Evolutionary conservation across 2,888 invertebrate genomes (phyloP), one percentile per base, ranked within the genome.

Genomic region (Drymonia ruficornis): DNA sequence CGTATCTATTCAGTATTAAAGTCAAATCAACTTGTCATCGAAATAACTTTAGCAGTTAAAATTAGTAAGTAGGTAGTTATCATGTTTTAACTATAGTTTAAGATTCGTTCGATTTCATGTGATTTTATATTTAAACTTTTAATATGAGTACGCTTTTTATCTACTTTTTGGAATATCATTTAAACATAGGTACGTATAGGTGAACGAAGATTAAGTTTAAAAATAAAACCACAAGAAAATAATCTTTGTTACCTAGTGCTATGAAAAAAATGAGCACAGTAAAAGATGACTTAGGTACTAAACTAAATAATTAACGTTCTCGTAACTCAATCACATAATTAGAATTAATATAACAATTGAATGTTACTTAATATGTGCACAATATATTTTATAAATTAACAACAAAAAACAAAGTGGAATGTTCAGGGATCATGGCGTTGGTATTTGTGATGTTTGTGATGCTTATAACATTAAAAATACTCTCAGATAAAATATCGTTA

Each of bases 321-420:
- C 9, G 31, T 31, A 31, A 31, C 31, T 31, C 31, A 31, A 31
- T 6, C 13, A 36, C 55, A 64, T 65, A 56, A 71, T 60, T 59
- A 50, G 62, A 61, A 62, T 52, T 50, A 56, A 60, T 56, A 50
- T 51, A 55, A 54, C 58, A 38, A 59, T 46, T 16, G 9, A 28
- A 46, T 9, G 46, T 11, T 53, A 55, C 29, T 51, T 51, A 54
- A 59, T 45, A 43, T n/a, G 13, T 52, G 7, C 43, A 9, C 43
- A 43, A 57, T 56, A 58, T 53, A 49, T 19, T 34, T 48, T 15
- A 56, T 60, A 70, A 69, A 68, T 67, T 70, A 66, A 54, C 58
- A 70, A 74, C 63, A 61, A 71, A 62, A 74, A 64, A 68, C 57
- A 73, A 79, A n/a, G n/a, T 86, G 88, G 88, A 88, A 88, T 88